A percentile compares a stretch with the other conserved stretches of the same genome.
These are phyloP conservation scores for Schrankia costaestrigalis DNA, from an alignment of 2,888 invertebrate genomes.

Conservation along the genomic window DNA sequence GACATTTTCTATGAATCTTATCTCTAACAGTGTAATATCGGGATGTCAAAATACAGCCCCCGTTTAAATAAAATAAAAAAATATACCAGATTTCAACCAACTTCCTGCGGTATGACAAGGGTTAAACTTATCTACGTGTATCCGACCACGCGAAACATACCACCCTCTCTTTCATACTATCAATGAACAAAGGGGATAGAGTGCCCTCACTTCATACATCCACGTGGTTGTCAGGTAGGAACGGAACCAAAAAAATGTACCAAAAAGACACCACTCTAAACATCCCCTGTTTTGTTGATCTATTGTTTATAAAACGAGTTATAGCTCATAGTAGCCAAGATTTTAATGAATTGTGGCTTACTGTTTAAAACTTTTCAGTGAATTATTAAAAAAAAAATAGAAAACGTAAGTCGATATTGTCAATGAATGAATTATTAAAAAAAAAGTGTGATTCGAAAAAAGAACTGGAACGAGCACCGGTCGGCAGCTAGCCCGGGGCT, in stretches of 20 bases:
- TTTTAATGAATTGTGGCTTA: constrained; percentile 60
- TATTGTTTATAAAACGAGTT: constrained; percentile 69
- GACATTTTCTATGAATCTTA: too few species aligned
- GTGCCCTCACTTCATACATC: constrained; percentile 54
- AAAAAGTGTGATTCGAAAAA: constrained; percentile 29
- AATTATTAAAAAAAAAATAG: constrained; percentile 10
- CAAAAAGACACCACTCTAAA: constrained; percentile 72
- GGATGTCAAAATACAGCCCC: constrained; percentile 62
- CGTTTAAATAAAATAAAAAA: constrained; percentile 71
- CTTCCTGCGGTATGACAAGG: constrained; percentile 69
- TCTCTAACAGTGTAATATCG: constrained; percentile 59
- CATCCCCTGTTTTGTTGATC: constrained; percentile 70
- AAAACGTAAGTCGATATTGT: constrained; percentile 1
- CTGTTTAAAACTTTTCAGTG: constrained; percentile 38
- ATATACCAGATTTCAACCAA: constrained; percentile 73
- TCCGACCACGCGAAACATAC: constrained; percentile 53
- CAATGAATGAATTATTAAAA: constrained; percentile 8
- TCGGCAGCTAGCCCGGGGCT: constrained; percentile 53
- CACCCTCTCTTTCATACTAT: constrained; percentile 42
- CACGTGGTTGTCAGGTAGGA: constrained; percentile 74
- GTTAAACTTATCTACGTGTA: constrained; percentile 40
- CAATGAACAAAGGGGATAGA: constrained; percentile 42
- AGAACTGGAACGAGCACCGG: constrained; percentile 39
- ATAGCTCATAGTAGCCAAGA: constrained; percentile 57
- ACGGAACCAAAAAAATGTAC: constrained; percentile 67